These are phyloP conservation scores for Clamator glandarius DNA, from an alignment of 2,797 vertebrate genomes.

Conservation along the genomic window DNA sequence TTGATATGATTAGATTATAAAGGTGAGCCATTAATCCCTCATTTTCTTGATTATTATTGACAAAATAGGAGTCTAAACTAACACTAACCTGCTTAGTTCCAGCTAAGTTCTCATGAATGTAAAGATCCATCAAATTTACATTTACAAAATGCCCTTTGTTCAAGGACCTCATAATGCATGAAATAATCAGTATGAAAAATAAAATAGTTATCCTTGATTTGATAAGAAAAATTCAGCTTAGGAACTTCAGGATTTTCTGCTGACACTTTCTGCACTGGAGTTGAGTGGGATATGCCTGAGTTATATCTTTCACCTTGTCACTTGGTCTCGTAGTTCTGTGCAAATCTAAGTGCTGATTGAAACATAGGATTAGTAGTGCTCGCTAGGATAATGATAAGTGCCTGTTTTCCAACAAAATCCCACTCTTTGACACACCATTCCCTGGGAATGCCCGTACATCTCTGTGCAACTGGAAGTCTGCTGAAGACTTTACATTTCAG, in stretches of 20 bases:
- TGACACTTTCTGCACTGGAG: neutral
- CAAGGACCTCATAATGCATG: slow-evolving; percentile 51
- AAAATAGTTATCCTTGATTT: slow-evolving; percentile 19
- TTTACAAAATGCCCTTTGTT: slow-evolving; percentile 54
- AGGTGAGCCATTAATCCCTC: slow-evolving; percentile 13
- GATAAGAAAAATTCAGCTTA: neutral
- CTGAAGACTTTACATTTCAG: neutral
- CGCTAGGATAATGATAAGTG: neutral
- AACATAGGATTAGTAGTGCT: neutral
- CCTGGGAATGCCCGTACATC: neutral
- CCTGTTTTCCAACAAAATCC: neutral
- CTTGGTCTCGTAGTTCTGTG: neutral
- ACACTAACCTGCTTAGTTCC: slow-evolving; percentile 54
- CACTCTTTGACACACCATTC: accelerated
- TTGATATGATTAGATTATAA: slow-evolving; percentile 38
- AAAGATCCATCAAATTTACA: slow-evolving; percentile 67
- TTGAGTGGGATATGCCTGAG: neutral
- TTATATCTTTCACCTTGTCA: neutral
- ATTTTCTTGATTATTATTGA: slow-evolving; percentile 54
- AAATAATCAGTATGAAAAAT: slow-evolving; percentile 45
- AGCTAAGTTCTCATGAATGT: slow-evolving; percentile 62
- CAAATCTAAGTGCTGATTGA: neutral
- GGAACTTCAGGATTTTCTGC: neutral
- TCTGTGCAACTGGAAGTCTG: too few species aligned
- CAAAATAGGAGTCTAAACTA: slow-evolving; percentile 59